Evolutionary conservation across 2,797 vertebrate genomes (phyloP).

Genomic region (Cyprinella venusta): DNA sequence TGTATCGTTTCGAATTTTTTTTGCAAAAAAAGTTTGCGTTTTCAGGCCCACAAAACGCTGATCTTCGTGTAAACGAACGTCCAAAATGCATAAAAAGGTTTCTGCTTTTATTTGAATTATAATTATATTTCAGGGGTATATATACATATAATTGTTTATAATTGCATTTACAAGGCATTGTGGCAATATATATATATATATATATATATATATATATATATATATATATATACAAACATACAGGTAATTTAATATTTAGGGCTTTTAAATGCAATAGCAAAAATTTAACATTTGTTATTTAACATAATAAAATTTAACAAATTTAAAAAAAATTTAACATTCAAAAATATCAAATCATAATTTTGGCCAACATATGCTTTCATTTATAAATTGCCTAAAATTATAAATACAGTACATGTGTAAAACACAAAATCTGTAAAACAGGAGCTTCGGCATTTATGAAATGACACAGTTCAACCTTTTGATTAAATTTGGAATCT

Average conservation of each 20-base stretch:
- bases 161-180: too few species aligned
- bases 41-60: not conserved
- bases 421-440: not conserved
- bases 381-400: not conserved
- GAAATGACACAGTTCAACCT: not conserved
- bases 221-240: not conserved
- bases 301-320: too few species aligned
- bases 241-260: not conserved
- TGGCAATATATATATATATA: too few species aligned
- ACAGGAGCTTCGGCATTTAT: not conserved
- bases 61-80: not conserved
- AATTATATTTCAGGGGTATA: too few species aligned
- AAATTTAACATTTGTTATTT: not conserved
- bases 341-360: not conserved
- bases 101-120: not conserved
- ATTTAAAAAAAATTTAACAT: not conserved
- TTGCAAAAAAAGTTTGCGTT: fast-evolving
- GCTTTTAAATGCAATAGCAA: not conserved
- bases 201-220: too few species aligned
- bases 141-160: too few species aligned
- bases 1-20: not conserved
- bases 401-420: not conserved
- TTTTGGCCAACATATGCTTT: not conserved
- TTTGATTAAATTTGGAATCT: not conserved
- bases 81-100: not conserved